Conservation (phyloP, 2,797 vertebrate species). For the Ctenopoma multispine region DNA sequence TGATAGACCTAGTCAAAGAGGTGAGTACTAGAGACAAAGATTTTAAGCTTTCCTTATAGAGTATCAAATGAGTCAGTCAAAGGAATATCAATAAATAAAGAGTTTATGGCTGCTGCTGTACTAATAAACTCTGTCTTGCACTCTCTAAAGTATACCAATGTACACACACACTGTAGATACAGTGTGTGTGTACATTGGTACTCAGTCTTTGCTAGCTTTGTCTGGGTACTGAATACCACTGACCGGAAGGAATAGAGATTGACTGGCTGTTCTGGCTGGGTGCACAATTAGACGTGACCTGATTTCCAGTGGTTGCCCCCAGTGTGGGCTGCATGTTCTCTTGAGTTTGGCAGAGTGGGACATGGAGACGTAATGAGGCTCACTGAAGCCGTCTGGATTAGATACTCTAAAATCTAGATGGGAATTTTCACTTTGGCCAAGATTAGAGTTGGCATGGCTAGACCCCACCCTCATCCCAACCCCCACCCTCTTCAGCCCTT, state of each 20-base stretch:
- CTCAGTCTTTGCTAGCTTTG: constrained; percentile 20
- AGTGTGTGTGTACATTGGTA: too few species aligned
- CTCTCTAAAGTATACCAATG: not conserved
- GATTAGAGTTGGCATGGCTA: constrained; percentile 56
- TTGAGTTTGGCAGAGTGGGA: constrained; percentile 23
- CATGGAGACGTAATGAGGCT: constrained; percentile 19
- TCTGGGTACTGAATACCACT: constrained; percentile 49
- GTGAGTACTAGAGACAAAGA: constrained; percentile 70
- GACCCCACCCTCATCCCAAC: not conserved
- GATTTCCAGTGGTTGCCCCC: constrained; percentile 55
- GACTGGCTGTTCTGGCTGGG: constrained; percentile 69
- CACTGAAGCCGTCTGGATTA: constrained; percentile 59
- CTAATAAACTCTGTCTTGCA: not conserved
- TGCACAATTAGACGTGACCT: constrained; percentile 70
- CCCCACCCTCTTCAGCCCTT: not conserved
- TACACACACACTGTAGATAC: not conserved
- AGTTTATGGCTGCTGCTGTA: constrained; percentile 16
- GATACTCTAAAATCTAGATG: constrained; percentile 43
- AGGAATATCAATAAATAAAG: constrained; percentile 60
- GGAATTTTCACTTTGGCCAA: constrained; percentile 53
- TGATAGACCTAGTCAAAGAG: constrained; percentile 82
- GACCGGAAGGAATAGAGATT: constrained; percentile 76
- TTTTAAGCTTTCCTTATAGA: constrained; percentile 17
- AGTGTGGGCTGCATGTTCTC: constrained; percentile 34
- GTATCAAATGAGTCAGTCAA: constrained; percentile 6